A percentile compares a stretch with the other conserved stretches of the same genome.
phyloP scores from a whole-genome alignment of 2,888 invertebrate genomes.

The Cryptocephalus moraei region DNA sequence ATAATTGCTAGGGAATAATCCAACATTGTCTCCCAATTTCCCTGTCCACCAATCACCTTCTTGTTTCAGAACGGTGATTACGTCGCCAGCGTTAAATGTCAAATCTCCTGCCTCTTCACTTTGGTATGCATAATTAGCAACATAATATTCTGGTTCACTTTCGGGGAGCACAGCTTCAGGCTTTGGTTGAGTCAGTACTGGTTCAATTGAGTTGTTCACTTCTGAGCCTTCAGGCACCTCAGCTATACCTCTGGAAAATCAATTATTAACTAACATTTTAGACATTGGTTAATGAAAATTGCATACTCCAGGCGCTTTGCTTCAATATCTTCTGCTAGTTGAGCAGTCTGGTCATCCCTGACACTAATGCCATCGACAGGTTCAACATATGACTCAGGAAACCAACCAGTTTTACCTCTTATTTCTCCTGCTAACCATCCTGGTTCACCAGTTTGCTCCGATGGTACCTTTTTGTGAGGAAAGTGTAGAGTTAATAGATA shows the following conservation, averaged over 20 bases:
- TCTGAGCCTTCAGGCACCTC: constrained; percentile 53
- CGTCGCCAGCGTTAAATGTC: constrained; percentile 75
- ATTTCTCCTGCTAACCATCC: constrained; percentile 96
- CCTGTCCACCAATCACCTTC: constrained; percentile 99
- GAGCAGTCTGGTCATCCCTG: constrained; percentile 30
- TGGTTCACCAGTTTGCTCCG: constrained; percentile 81
- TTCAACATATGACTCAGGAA: constrained; percentile 92
- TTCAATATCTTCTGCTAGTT: constrained; percentile 31
- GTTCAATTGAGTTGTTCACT: constrained; percentile 9
- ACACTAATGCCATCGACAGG: constrained; percentile 46
- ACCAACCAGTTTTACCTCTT: constrained; percentile 88
- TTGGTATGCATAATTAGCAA: constrained; percentile 82
- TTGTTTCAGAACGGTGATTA: constrained; percentile 75
- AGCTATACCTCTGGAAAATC: constrained; percentile 54
- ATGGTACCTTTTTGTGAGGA: constrained; percentile 43
- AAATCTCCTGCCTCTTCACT: constrained; percentile 87
- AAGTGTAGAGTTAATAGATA: too few species aligned
- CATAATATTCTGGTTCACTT: constrained; percentile 58
- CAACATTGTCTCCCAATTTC: constrained; percentile 61
- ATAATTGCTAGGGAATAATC: constrained; percentile 97
- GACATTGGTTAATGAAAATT: neutral
- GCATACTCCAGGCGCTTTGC: constrained; percentile 44
- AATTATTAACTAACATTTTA: neutral
- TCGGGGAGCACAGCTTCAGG: constrained; percentile 18
- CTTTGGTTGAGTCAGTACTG: constrained; percentile 13